Conservation (phyloP, 2,888 invertebrate species). For the Alcis repandata region DNA sequence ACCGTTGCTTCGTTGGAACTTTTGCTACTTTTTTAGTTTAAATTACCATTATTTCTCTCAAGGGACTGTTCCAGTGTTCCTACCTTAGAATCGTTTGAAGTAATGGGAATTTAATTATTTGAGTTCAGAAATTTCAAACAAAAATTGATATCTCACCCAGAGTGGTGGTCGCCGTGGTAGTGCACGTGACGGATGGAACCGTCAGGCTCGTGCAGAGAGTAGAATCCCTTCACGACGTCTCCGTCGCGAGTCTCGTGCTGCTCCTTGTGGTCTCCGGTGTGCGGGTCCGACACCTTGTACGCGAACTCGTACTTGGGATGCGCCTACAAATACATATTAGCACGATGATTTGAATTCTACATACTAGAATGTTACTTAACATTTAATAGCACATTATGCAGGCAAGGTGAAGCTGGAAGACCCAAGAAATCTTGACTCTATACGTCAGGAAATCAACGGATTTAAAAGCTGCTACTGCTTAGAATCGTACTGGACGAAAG, state of each 20-base stretch:
- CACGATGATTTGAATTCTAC: background rate
- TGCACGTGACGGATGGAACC: slow-evolving; percentile 62
- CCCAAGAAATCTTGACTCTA: background rate
- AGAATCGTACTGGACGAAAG: background rate
- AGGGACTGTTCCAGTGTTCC: background rate
- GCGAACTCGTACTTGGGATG: slow-evolving; percentile 61
- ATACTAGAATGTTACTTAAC: background rate
- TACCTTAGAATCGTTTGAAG: too few species aligned
- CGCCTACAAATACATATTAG: slow-evolving; percentile 40
- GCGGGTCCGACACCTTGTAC: slow-evolving; percentile 63
- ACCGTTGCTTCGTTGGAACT: background rate
- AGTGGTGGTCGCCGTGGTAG: slow-evolving; percentile 53
- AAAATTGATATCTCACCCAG: slow-evolving; percentile 54
- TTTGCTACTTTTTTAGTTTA: background rate
- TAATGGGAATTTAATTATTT: too few species aligned
- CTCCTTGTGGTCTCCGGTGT: slow-evolving; percentile 64
- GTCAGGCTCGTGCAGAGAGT: slow-evolving; percentile 65
- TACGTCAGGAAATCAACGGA: background rate
- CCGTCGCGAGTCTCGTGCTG: slow-evolving; percentile 68
- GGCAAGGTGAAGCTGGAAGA: too few species aligned
- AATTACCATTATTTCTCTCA: too few species aligned
- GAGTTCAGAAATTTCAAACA: too few species aligned
- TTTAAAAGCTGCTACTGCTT: background rate
- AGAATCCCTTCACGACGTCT: slow-evolving; percentile 64
- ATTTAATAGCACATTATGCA: too few species aligned